phyloP scores from a whole-genome alignment of 2,888 invertebrate species.

The Hedychridium roseum region DNA sequence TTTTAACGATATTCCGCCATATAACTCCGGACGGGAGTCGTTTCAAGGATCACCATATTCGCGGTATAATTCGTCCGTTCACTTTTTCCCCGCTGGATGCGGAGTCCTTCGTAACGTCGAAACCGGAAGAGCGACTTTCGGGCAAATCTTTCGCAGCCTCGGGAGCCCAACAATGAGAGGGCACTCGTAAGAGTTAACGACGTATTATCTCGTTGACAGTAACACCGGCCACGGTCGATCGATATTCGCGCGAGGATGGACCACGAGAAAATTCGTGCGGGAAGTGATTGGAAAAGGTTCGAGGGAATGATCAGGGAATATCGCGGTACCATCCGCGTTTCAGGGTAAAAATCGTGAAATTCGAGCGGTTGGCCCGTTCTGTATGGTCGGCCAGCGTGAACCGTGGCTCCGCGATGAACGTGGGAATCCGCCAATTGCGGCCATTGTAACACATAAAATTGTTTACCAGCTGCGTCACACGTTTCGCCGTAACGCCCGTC shows the following conservation, averaged over 20 bases:
- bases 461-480: conserved; percentile 52
- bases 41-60: too few species aligned
- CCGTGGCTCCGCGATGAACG: conserved; percentile 47
- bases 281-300: too few species aligned
- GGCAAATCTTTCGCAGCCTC: conserved; percentile 1
- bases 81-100: too few species aligned
- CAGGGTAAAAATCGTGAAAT: background rate
- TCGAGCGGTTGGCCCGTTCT: background rate
- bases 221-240: too few species aligned
- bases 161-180: background rate
- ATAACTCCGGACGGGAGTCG: too few species aligned
- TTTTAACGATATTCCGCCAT: too few species aligned
- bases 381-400: conserved; percentile 23
- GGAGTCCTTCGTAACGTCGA: background rate
- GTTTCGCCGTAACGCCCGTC: conserved; percentile 18
- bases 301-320: too few species aligned
- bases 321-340: too few species aligned
- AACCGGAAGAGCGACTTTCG: conserved; percentile 2
- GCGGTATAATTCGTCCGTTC: too few species aligned
- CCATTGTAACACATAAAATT: conserved; percentile 55
- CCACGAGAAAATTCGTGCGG: too few species aligned
- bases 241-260: too few species aligned
- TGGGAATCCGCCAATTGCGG: conserved; percentile 58
- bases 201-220: too few species aligned
- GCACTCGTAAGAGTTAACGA: conserved; percentile 3